A percentile compares a stretch with the other conserved stretches of the same genome.
Evolutionary conservation across 2,888 invertebrate genomes (phyloP).

Genomic region (Rotaria sp.): DNA sequence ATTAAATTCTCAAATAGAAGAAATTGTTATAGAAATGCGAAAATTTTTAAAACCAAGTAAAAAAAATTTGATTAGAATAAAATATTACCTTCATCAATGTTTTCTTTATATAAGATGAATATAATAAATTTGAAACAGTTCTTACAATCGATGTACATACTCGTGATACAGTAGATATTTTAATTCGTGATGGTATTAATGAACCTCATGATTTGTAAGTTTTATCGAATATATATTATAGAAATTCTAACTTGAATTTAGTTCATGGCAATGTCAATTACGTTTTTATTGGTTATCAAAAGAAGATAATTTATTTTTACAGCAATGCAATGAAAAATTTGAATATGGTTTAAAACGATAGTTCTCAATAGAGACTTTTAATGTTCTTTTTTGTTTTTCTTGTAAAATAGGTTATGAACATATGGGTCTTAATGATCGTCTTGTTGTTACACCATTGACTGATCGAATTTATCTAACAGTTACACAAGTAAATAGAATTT

Average conservation of each 20-base stretch:
- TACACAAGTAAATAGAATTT: conserved; percentile 62
- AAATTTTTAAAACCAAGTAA: not conserved
- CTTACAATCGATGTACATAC: conserved; percentile 85
- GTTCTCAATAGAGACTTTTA: not conserved
- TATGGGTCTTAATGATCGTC: conserved; percentile 81
- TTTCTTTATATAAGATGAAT: conserved; percentile 74
- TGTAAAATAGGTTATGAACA: conserved; percentile 66
- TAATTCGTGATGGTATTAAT: conserved; percentile 55
- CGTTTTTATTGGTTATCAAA: conserved; percentile 81
- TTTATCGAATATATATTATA: conserved; percentile 57
- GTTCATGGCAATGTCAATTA: conserved; percentile 82
- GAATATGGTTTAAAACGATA: conserved; percentile 65
- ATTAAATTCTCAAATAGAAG: conserved; percentile 73
- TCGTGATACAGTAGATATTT: conserved; percentile 74
- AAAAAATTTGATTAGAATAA: not conserved
- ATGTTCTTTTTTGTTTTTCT: not conserved
- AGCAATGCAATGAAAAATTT: conserved; percentile 74
- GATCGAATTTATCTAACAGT: conserved; percentile 85
- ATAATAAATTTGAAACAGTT: conserved; percentile 77
- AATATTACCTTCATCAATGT: conserved; percentile 57
- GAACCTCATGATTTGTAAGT: conserved; percentile 27
- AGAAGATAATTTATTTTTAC: conserved; percentile 70
- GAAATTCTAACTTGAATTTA: conserved; percentile 65
- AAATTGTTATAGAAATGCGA: conserved; percentile 66
- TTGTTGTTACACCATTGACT: conserved; percentile 83